Evolutionary conservation across 2,888 invertebrate genomes (phyloP).

Genomic region (Pristionchus arcanus): DNA sequence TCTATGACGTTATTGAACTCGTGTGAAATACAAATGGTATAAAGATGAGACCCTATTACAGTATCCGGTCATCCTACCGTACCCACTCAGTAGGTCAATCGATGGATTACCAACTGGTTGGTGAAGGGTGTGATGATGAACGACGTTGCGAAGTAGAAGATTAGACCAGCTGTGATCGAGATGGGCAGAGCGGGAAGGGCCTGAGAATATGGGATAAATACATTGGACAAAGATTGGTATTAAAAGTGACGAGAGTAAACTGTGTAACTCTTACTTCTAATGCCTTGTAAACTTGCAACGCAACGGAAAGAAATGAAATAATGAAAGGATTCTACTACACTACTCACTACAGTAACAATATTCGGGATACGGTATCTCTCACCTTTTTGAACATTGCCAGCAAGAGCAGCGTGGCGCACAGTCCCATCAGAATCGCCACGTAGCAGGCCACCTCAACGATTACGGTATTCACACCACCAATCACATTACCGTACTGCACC

Average conservation of each 20-base stretch:
- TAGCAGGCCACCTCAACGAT: slow-evolving; percentile 89
- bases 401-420: slow-evolving; percentile 94
- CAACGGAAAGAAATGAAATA: background rate
- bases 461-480: background rate
- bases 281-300: too few relatives aligned
- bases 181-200: slow-evolving; percentile 98
- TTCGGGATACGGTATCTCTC: background rate
- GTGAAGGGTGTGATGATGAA: slow-evolving; percentile 95
- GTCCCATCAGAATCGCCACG: slow-evolving; percentile 96
- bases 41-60: background rate
- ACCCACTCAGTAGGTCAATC: slow-evolving; percentile 50
- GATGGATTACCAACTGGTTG: slow-evolving; percentile 64
- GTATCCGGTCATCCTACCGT: too few relatives aligned
- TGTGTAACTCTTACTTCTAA: too few relatives aligned
- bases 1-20: background rate
- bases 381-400: slow-evolving; percentile 89
- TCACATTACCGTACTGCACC: background rate
- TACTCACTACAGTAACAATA: background rate
- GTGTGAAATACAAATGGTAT: background rate
- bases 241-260: too few relatives aligned
- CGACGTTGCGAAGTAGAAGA: slow-evolving; percentile 97
- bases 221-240: too few relatives aligned
- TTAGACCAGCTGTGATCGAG: slow-evolving; percentile 96
- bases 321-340: background rate
- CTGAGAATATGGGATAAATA: slow-evolving; percentile 60